Conservation (phyloP, 2,797 vertebrate genomes). For the Balearica regulorum region DNA sequence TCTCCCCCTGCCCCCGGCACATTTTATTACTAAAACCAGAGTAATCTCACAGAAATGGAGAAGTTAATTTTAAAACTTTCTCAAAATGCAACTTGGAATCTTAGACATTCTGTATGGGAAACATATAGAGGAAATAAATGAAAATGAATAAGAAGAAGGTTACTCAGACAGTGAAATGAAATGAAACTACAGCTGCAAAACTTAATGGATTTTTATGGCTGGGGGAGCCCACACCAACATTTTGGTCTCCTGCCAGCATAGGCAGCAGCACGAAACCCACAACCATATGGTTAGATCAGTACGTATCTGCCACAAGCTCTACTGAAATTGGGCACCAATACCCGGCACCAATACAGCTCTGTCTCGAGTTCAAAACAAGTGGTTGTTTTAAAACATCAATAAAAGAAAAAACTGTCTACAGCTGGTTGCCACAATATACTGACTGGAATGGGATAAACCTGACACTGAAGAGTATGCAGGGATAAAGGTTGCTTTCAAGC, state of each 20-base stretch:
- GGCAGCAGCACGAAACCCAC: neutral
- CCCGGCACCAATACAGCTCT: neutral
- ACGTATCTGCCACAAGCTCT: neutral
- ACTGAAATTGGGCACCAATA: neutral
- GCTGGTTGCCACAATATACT: neutral
- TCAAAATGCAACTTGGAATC: neutral
- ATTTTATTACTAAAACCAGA: neutral
- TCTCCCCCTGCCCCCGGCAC: neutral
- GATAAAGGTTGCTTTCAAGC: neutral
- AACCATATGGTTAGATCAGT: neutral
- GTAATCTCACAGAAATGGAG: neutral
- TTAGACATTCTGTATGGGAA: neutral
- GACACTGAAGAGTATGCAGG: neutral
- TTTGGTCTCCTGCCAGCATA: neutral
- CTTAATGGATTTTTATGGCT: neutral
- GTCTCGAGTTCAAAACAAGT: neutral
- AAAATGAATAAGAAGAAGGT: neutral
- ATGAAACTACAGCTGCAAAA: neutral
- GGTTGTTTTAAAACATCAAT: neutral
- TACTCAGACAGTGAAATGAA: neutral
- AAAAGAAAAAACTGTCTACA: neutral
- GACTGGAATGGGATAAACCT: neutral
- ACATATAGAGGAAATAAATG: neutral
- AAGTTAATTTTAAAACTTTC: conserved; percentile 15
- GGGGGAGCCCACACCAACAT: neutral